Conservation (phyloP, 2,888 invertebrate species). For the Philereme transversata region DNA sequence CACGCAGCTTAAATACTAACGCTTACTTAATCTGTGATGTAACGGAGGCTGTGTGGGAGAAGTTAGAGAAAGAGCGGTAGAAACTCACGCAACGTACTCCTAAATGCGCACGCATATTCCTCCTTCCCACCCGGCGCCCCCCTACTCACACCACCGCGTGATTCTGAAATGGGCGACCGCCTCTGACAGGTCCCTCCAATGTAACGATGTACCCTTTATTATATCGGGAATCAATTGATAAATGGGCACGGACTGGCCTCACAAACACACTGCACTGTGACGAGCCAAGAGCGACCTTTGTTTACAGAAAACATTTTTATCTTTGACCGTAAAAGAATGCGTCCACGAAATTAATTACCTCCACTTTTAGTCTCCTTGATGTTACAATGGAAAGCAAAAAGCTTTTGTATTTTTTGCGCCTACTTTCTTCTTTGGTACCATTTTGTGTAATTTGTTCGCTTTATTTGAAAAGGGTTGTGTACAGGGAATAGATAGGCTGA, state of each 20-base stretch:
- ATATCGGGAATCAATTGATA: conserved; percentile 83
- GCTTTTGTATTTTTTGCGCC: conserved; percentile 33
- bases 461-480: conserved; percentile 28
- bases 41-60: conserved; percentile 56
- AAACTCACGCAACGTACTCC: conserved; percentile 47
- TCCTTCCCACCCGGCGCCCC: conserved; percentile 52
- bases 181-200: conserved; percentile 75
- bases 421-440: conserved; percentile 20
- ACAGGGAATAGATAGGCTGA: conserved; percentile 14
- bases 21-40: conserved; percentile 22
- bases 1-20: conserved; percentile 57
- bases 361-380: conserved; percentile 43
- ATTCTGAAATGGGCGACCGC: conserved; percentile 71
- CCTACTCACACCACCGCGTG: conserved; percentile 62
- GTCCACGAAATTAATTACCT: conserved; percentile 53
- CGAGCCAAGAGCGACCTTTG: conserved; percentile 49
- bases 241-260: conserved; percentile 62
- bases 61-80: conserved; percentile 37
- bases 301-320: conserved; percentile 60
- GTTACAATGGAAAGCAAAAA: conserved; percentile 40
- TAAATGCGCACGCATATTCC: conserved; percentile 70
- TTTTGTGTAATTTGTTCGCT: conserved; percentile 27
- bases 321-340: conserved; percentile 42
- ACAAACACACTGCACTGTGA: conserved; percentile 46
- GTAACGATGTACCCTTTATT: conserved; percentile 80